Base-by-base conservation (phyloP, 30 jellyfish, hydroid and myxozoan genomes). In the Catostylus mosaicus region DNA sequence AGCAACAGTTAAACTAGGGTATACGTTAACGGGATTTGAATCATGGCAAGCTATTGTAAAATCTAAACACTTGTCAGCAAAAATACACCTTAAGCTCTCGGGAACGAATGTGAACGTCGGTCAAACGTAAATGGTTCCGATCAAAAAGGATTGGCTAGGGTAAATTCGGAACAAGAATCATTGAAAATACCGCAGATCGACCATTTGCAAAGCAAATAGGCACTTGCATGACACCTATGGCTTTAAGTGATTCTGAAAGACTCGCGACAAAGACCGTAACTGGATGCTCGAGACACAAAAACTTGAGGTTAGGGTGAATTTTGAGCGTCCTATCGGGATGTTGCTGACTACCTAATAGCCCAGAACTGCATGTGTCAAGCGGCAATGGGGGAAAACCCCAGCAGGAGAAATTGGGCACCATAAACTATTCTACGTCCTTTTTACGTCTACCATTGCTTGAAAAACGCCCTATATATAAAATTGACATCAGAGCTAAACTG, bases 311-410 rank as follows among this genome's bases (percentile, higher is more conserved):
- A 23, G 81, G 82, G 30, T 31, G 66, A 5, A 4, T 27, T 20
- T 67, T 33, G 2, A 24, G 12, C 6, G 33, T 47, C 11, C 7
- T 31, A 18, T 67, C 61, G 22, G 79, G 60, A 20, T 67, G 79
- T 14, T 30, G 20, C 50, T 67, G 59, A 33, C 60, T 67, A 30
- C 30, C 79, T 12, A 31, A 24, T 2, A 33, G 56, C 23, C 24
- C 70, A 29, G 63, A 74, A 27, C 75, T 46, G 47, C 86, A 61
- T 20, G 57, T 75, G 77, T 75, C 87, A 6, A 75, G 63, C 16
- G 76, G 78, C 61, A 80, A 66, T 35, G 90, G 90, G 3, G 38
- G 84, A 66, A 64, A 12, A 80, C 66, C 30, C 83, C 90, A 19
- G 83, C 90, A 0, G 90, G 65, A n/a, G 90, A 30, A 50, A 66